Evolutionary conservation across 2,888 invertebrate species (phyloP), one percentile per base, ranked within the genome.

Genomic region (Lasioglossum malachurum): DNA sequence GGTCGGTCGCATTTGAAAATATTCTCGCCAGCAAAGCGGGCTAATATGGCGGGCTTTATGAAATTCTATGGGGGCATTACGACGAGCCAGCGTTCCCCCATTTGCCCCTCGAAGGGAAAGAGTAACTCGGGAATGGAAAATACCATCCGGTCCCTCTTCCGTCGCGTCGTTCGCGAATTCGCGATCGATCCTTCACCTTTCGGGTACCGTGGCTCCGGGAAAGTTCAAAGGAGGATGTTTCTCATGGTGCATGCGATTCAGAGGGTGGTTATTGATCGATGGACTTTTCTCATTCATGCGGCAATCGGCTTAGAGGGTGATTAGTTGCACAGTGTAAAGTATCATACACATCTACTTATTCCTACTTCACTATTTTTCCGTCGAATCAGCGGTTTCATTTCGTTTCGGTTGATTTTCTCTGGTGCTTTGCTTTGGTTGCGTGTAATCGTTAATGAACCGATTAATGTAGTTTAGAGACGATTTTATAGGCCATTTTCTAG

Each of bases 181-280:
- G 73, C 57, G 38, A 38, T 19, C 38, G 41, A 35, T 41, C 27
- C 27, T 60, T 75, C 16, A 38, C 14, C 49, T 31, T 73, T 73
- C 35, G 35, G 44, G 16, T 46, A 53, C 69, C 44, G 31, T 73
- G 31, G 73, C 27, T 73, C 23, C 7, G 49, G 73, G 49, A 49
- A 49, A 31, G 46, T 73, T 73, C 31, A 19, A 31, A 23, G 23
- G 73, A 49, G 31, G 31, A 73, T 27, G 73, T 49, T 49, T 35
- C 35, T 60, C 60, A 60, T 60, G 60, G 38, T 69, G 38, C 35
- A 67, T 35, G 23, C 27, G 60, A 60, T 60, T 67, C 35, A 19
- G 35, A 67, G 10, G 67, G 67, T 35, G 67, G 67, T 67, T 67
- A 80, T 67, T 80, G 67, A 67, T 67, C 67, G 67, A 67, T 31